These are phyloP conservation scores for Melanostoma scalare DNA, from an alignment of 2,888 invertebrate genomes.

Conservation along the genomic window DNA sequence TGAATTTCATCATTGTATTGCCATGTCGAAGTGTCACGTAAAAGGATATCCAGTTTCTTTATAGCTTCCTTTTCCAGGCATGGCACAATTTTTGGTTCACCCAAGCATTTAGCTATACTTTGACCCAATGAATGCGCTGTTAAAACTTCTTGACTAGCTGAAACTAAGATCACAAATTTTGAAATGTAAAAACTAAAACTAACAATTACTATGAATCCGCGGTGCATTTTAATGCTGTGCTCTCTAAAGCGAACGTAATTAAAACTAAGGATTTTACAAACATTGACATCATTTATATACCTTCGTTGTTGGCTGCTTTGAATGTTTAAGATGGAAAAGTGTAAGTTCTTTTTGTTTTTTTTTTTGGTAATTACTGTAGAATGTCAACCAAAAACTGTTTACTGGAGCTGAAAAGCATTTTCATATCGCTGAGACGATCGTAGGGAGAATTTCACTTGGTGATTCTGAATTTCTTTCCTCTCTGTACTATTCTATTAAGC, in stretches of 20 bases:
- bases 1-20: constrained; percentile 78
- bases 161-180: constrained; percentile 5
- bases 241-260: constrained; percentile 8
- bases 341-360: neutral
- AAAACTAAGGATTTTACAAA: constrained; percentile 49
- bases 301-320: neutral
- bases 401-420: constrained; percentile 61
- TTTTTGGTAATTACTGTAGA: constrained; percentile 47
- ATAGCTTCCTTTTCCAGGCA: constrained; percentile 82
- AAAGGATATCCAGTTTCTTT: constrained; percentile 81
- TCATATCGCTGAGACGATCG: constrained; percentile 38
- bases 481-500: too few relatives aligned
- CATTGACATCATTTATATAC: constrained; percentile 52
- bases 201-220: neutral
- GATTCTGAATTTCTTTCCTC: constrained; percentile 9
- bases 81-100: constrained; percentile 69
- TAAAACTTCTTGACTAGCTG: constrained; percentile 40
- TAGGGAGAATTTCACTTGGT: constrained; percentile 2
- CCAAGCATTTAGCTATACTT: constrained; percentile 77
- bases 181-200: constrained; percentile 8
- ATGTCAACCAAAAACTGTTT: constrained; percentile 55
- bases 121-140: constrained; percentile 75
- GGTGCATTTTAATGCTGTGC: constrained; percentile 34
- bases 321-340: neutral
- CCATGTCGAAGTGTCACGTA: constrained; percentile 80